Base-by-base conservation (phyloP, 2,888 invertebrate genomes). In the Rotaria sp. region DNA sequence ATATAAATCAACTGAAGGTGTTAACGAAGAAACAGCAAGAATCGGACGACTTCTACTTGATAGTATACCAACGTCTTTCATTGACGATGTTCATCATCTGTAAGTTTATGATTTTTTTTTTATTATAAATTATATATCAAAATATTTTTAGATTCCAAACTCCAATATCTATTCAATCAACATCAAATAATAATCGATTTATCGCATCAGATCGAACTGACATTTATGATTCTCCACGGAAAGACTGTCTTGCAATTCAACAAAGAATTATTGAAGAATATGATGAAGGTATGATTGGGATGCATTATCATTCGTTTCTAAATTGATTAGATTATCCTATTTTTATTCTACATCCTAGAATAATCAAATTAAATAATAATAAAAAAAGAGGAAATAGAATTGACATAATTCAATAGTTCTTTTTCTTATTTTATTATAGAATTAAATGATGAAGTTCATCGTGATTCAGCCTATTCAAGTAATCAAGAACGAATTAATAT, bases 11-110 rank as follows among this genome's bases (percentile, higher is more conserved):
- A 2, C 30, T 2, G 35, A 35, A 67, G 67, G 67, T 30, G 67
- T 67, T 67, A 67, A 67, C 5, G 67, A 67, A 18, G 67, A 67
- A n/a, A 67, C 67, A 67, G 67, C 67, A 67, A 67, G 67, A 35
- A 67, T 67, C 4, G 67, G 67, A 30, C 67, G 67, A n/a, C 30
- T 67, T 35, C 35, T 67, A 67, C 67, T 67, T 35, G 13, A 67
- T 67, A 67, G 67, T 67, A 67, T 67, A 26, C 35, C 67, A 35
- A 67, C 30, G n/a, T 15, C 67, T 15, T 67, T 67, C 15, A 13
- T 35, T 13, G 67, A 67, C 13, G n/a, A 35, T 67, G 1, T 67
- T 35, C 67, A n/a, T 67, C 2, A 67, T 35, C 10, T 67, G 67
- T 67, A 67, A 67, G 10, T 18, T 30, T 67, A 67, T n/a, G 10